Evolutionary conservation across 2,113 vertebrate species (phyloP), one percentile per base, ranked within the genome.

Genomic region (Melanocharis versteri): DNA sequence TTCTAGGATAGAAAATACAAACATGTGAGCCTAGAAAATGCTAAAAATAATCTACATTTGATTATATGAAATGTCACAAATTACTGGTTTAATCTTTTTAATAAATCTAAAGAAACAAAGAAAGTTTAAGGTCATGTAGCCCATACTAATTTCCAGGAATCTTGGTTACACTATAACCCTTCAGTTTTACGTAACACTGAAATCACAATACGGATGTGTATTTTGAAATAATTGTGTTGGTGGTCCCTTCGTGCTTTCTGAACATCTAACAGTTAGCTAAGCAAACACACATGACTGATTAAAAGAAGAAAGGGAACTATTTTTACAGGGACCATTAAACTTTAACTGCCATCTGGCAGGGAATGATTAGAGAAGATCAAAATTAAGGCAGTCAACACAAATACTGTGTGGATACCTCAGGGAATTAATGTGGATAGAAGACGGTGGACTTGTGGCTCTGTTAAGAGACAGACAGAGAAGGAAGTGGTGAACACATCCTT

Each of bases 381-480:
- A 98, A 98, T 98, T 98, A 98, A 98, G 96, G 98, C 97, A 98
- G 98, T 98, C 98, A 98, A 98, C 98, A 97, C 98, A 98, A 98
- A 98, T 95, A 97, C 97, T 95, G 95, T 97, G 96, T 90, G 94
- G 96, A 96, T 98, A 98, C 98, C 98, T 97, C 95, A 92, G 98
- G 97, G 98, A 98, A 98, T 98, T 97, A 97, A 96, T 94, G 90
- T 93, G 98, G 96, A 93, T 95, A 94, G 94, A 97, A 97, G 98
- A 98, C 6, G 31, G 95, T 97, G 96, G 96, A 97, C 96, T 95
- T 98, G 97, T 95, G 95, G 96, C 95, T 98, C 88, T 96, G 94
- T 97, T 98, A 98, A 98, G 96, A 97, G 97, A 98, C 98, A 97
- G 95, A 96, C 95, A 96, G 96, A 96, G 97, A 94, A 97, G 98